These are phyloP conservation scores for Lacerta viridis DNA, from an alignment of 2,797 vertebrate species.

Conservation along the genomic window DNA sequence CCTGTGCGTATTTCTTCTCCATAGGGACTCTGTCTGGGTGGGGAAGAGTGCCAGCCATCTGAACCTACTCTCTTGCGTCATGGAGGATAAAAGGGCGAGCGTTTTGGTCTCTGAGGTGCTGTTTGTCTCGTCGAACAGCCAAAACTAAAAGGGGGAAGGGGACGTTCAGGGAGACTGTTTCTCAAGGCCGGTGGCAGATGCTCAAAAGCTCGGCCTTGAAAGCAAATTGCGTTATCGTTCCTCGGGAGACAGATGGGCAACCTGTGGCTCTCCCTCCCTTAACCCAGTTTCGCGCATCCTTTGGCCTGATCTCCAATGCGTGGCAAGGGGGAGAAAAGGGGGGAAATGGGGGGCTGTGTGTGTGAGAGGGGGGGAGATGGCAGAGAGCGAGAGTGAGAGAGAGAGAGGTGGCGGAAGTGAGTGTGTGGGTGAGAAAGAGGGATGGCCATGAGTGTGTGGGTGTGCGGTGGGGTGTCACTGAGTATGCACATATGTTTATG, in stretches of 20 bases:
- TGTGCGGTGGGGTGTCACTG: too few species aligned
- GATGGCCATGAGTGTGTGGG: too few species aligned
- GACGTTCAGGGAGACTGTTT: not conserved
- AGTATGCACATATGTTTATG: too few species aligned
- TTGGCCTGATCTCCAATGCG: too few species aligned
- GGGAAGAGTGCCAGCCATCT: not conserved
- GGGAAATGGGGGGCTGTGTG: too few species aligned
- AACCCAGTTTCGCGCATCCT: too few species aligned
- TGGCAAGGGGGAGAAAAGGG: too few species aligned
- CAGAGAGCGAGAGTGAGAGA: too few species aligned
- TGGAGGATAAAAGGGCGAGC: not conserved
- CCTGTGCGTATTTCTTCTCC: conserved; percentile 46
- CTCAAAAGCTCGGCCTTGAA: not conserved
- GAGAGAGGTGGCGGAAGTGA: too few species aligned
- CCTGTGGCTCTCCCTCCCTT: not conserved
- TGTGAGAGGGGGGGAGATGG: too few species aligned
- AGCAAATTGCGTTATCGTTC: not conserved
- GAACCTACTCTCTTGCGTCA: not conserved
- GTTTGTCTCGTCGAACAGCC: too few species aligned
- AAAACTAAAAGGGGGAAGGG: not conserved
- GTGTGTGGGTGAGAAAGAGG: too few species aligned
- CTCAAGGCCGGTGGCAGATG: not conserved
- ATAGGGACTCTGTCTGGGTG: not conserved
- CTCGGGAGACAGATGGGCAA: not conserved
- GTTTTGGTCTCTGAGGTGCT: not conserved